Conservation (phyloP, 2,797 vertebrate species). For the Sebastes steindachneri region DNA sequence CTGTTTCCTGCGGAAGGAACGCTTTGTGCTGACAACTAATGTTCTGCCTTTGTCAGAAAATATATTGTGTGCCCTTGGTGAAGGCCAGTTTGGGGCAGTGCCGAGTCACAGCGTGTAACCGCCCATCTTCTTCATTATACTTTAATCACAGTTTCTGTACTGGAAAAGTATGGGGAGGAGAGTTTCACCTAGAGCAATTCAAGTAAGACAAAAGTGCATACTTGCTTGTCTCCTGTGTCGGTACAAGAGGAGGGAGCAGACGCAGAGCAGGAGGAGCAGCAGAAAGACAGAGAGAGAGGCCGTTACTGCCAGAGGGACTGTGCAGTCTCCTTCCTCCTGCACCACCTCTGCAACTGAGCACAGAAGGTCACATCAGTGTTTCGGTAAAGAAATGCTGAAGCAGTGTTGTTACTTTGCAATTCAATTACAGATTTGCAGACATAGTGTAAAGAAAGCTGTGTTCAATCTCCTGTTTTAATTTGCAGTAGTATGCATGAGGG, state of each 20-base stretch:
- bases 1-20: slow-evolving; percentile 36
- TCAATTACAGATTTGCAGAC: slow-evolving; percentile 36
- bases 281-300: slow-evolving; percentile 60
- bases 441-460: not conserved
- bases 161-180: slow-evolving; percentile 9
- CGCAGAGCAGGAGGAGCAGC: slow-evolving; percentile 70
- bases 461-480: slow-evolving; percentile 36
- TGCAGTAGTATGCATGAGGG: not conserved
- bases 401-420: slow-evolving; percentile 1
- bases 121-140: slow-evolving; percentile 67
- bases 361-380: slow-evolving; percentile 45
- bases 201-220: slow-evolving; percentile 66
- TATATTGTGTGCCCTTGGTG: slow-evolving; percentile 66
- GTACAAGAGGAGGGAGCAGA: slow-evolving; percentile 68
- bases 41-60: slow-evolving; percentile 66
- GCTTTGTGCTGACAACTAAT: slow-evolving; percentile 67
- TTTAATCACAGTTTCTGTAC: slow-evolving; percentile 68
- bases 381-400: slow-evolving; percentile 25
- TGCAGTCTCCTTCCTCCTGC: slow-evolving; percentile 54
- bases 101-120: slow-evolving; percentile 49
- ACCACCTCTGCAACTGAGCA: slow-evolving; percentile 74
- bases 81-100: slow-evolving; percentile 54
- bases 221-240: slow-evolving; percentile 63
- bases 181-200: slow-evolving; percentile 47
- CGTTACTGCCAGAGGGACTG: slow-evolving; percentile 46